These are phyloP conservation scores for Arremon brunneinucha DNA, from an alignment of 2,797 vertebrate genomes.

Conservation along the genomic window DNA sequence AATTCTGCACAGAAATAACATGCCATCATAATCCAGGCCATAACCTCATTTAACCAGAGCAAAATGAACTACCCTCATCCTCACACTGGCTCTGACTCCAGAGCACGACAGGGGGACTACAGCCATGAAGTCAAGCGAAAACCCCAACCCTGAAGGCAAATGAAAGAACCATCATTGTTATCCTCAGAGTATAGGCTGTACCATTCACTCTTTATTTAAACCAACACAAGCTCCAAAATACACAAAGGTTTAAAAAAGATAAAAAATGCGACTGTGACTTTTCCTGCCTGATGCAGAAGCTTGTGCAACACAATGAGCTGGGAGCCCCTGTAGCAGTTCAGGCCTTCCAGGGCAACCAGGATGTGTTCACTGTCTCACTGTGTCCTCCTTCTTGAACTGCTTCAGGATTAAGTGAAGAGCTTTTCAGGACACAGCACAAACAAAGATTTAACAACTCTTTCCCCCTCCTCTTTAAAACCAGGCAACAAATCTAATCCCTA, in stretches of 20 bases:
- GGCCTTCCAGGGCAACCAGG: not conserved
- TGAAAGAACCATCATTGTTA: not conserved
- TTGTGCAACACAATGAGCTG: not conserved
- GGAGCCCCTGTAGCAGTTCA: not conserved
- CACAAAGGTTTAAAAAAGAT: not conserved
- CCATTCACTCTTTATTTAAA: not conserved
- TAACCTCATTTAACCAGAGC: constrained; percentile 12
- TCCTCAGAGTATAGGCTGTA: not conserved
- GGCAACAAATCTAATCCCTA: not conserved
- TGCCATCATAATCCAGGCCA: not conserved
- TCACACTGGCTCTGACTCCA: not conserved
- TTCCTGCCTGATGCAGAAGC: not conserved
- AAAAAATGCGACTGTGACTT: not conserved
- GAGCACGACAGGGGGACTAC: not conserved
- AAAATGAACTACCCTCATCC: not conserved
- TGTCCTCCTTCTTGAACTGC: not conserved
- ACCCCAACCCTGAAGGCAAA: not conserved
- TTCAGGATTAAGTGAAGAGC: not conserved
- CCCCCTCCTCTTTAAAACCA: not conserved
- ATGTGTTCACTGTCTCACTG: accelerated
- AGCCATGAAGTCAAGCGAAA: not conserved
- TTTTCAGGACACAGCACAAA: not conserved
- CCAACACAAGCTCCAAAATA: not conserved
- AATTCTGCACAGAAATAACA: constrained; percentile 26
- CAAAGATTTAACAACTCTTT: not conserved